Evolutionary conservation across 2,113 vertebrate species (phyloP).

Genomic region (Anhinga rufa): DNA sequence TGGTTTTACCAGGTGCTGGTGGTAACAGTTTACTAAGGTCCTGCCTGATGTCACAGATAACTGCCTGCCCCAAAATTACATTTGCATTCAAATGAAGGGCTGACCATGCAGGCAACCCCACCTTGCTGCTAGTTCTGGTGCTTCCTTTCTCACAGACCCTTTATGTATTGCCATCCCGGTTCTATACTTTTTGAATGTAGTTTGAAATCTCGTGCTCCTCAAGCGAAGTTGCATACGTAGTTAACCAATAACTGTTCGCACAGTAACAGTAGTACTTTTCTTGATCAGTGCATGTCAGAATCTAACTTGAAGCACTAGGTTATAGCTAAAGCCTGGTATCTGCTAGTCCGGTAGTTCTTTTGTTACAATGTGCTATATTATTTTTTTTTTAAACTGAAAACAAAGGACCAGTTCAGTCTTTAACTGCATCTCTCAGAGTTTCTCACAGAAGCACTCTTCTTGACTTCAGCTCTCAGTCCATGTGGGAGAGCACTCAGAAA

Average conservation of each 20-base stretch:
- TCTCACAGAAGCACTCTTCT: background rate
- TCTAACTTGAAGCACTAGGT: background rate
- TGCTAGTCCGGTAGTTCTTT: background rate
- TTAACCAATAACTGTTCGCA: background rate
- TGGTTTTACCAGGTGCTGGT: slow-evolving; percentile 83
- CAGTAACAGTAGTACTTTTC: background rate
- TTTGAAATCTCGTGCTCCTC: background rate
- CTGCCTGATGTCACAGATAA: slow-evolving; percentile 83
- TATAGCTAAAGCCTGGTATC: background rate
- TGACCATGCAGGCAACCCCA: slow-evolving; percentile 71
- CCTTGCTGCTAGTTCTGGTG: slow-evolving; percentile 74
- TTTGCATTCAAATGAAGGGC: slow-evolving; percentile 91
- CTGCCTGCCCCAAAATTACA: slow-evolving; percentile 78
- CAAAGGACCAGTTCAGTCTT: background rate
- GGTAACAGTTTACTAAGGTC: slow-evolving; percentile 79
- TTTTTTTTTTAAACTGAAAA: background rate
- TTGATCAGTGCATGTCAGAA: background rate
- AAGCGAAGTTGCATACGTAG: background rate
- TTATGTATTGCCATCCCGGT: background rate
- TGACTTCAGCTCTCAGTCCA: background rate
- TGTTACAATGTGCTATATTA: background rate
- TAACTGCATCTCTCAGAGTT: background rate
- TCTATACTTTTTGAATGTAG: background rate
- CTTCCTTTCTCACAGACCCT: slow-evolving; percentile 66
- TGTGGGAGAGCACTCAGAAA: slow-evolving; percentile 31